Percentiles rank a stretch among this genome's conserved stretches.
phyloP scores from a whole-genome alignment of 2,888 invertebrate species.

The Pseudanteris insignis region DNA sequence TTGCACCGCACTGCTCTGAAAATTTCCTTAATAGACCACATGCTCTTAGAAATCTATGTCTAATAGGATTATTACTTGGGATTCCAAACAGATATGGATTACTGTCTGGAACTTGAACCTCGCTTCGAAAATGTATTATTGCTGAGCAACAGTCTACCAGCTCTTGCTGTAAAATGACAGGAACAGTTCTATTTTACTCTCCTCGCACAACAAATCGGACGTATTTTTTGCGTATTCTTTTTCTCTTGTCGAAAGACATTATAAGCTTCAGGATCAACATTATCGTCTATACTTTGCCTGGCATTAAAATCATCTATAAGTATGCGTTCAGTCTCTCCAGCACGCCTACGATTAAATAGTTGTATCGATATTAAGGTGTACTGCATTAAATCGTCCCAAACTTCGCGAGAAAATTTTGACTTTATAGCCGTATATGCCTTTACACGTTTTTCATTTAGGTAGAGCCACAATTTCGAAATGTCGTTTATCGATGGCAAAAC shows the following conservation, averaged over 20 bases:
- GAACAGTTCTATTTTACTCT: constrained; percentile 39
- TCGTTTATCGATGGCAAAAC: constrained; percentile 17
- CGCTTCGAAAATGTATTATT: constrained; percentile 8
- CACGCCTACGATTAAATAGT: constrained; percentile 47
- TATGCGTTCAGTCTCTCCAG: constrained; percentile 46
- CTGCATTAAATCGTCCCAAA: neutral
- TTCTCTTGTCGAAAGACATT: constrained; percentile 25
- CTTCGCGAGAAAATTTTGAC: neutral
- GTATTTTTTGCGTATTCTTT: constrained; percentile 41
- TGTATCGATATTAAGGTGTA: constrained; percentile 33
- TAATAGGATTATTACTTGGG: too few relatives aligned
- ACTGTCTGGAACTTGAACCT: too few relatives aligned
- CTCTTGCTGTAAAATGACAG: constrained; percentile 5
- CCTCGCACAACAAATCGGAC: constrained; percentile 46
- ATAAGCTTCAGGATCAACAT: constrained; percentile 31
- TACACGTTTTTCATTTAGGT: neutral
- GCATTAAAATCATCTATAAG: constrained; percentile 41
- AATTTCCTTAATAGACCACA: too few relatives aligned
- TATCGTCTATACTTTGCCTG: constrained; percentile 37
- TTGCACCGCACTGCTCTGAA: too few relatives aligned
- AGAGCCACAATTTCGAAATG: constrained; percentile 15
- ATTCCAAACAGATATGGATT: too few relatives aligned
- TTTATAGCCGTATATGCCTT: neutral
- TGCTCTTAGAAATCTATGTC: too few relatives aligned
- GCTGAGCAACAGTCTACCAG: constrained; percentile 4